Evolutionary conservation across 1,140 invertebrate genomes (phyloP), one percentile per base, ranked within the genome.

Genomic region (Diorhabda elongata): DNA sequence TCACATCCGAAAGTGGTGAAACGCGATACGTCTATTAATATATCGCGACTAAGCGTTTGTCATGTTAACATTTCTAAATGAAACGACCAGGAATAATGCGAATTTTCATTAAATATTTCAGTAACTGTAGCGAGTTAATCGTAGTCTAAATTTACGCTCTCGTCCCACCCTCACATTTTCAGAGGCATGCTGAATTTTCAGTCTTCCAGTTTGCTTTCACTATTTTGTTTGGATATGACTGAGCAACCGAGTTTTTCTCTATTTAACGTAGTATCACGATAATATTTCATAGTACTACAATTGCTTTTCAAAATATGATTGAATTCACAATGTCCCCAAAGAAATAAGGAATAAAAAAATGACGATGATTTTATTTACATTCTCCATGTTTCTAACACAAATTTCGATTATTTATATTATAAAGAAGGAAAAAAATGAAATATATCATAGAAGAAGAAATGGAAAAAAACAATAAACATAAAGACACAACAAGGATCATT

Each of bases 61-160:
- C 42, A 73, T 68, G 61, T 70, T 58, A 69, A 67, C 64, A 64
- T 70, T 73, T 73, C 71, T 70, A 73, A 60, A 69, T 68, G 72
- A 73, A 69, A 70, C 72, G 69, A 66, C 64, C 63, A 69, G 72
- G 66, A 73, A 73, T 73, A 73, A 73, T 73, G 72, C 72, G 72
- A 73, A 73, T 70, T 73, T 73, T 66, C 69, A 70, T 73, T 72
- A 69, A 73, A 73, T 68, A 70, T 70, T 73, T 65, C 71, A 68
- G 65, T 70, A 71, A 73, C 72, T 67, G 72, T 68, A 64, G 64
- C 72, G 67, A 69, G 69, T 73, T 70, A 73, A 70, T 73, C 69
- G 65, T 63, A 68, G 58, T 73, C 72, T 73, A 73, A 73, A 73
- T 73, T 73, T 73, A 73, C 69, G 69, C 64, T 60, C 64, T 60